Evolutionary conservation across 2,888 invertebrate genomes (phyloP).

Genomic region (Sesamia inferens): DNA sequence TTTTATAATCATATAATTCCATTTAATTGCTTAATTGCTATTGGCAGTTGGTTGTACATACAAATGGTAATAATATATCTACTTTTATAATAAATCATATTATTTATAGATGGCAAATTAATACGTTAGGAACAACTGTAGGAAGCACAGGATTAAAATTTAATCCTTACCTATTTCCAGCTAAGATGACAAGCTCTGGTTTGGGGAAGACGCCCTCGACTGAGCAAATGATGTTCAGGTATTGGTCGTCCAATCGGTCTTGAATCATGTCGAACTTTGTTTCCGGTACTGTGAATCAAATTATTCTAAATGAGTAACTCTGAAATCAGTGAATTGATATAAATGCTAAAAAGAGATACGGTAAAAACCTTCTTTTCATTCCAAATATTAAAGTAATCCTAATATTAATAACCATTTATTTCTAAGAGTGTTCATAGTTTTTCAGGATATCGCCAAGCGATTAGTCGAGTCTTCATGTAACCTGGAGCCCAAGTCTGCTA

Average conservation of each 20-base stretch:
- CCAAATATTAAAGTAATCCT: not conserved
- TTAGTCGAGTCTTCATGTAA: not conserved
- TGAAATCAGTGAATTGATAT: not conserved
- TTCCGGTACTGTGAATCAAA: slow-evolving; percentile 80
- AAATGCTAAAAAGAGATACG: not conserved
- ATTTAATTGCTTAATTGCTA: no score
- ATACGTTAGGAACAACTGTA: no score
- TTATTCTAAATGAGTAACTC: not conserved
- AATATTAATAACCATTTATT: not conserved
- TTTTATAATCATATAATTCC: no score
- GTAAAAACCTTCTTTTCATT: not conserved
- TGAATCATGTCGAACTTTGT: slow-evolving; percentile 86
- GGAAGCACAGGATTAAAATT: no score
- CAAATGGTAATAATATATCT: no score
- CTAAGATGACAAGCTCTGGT: slow-evolving; percentile 86
- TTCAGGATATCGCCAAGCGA: not conserved
- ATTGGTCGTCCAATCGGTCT: slow-evolving; percentile 83
- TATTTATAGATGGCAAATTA: no score
- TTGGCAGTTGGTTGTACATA: no score
- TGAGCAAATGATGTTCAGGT: slow-evolving; percentile 88
- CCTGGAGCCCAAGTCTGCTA: no score
- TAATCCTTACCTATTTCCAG: slow-evolving; percentile 81
- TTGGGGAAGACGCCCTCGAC: slow-evolving; percentile 89
- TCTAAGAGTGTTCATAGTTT: not conserved
- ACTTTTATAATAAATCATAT: no score